phyloP scores from a whole-genome alignment of 2,113 vertebrate genomes.

The Nothoprocta perdicaria region DNA sequence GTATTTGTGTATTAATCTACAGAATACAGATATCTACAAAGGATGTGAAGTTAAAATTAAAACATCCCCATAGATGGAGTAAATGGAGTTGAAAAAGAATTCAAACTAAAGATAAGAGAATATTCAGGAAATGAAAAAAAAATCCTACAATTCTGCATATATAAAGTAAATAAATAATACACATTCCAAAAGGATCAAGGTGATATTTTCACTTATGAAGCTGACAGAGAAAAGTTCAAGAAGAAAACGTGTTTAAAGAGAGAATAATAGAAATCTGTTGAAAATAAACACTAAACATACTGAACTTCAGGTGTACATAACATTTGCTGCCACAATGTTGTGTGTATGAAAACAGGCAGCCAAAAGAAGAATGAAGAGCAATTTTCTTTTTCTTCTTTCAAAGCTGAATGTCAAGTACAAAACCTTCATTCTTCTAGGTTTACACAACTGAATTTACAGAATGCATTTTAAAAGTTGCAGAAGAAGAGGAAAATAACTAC shows the following conservation, averaged over 20 bases:
- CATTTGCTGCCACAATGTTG: neutral
- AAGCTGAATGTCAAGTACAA: neutral
- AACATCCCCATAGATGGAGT: neutral
- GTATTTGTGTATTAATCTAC: neutral
- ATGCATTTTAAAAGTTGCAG: neutral
- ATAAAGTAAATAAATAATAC: neutral
- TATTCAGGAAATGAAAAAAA: neutral
- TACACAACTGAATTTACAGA: neutral
- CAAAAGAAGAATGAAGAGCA: neutral
- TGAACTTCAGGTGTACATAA: neutral
- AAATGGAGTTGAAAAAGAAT: neutral
- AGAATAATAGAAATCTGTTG: neutral
- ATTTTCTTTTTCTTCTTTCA: neutral
- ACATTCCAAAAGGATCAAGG: neutral
- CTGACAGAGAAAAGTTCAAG: constrained; percentile 3
- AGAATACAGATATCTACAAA: neutral
- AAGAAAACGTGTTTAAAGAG: neutral
- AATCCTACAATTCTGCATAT: neutral
- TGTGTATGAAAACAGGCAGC: neutral
- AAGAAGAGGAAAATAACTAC: neutral
- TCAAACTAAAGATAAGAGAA: neutral
- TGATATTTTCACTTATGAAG: constrained; percentile 20
- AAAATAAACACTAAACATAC: constrained; percentile 14
- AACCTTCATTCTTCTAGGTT: neutral
- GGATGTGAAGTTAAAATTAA: neutral